Evolutionary conservation across 2,888 invertebrate genomes (phyloP).

Genomic region (Clitarchus hookeri): DNA sequence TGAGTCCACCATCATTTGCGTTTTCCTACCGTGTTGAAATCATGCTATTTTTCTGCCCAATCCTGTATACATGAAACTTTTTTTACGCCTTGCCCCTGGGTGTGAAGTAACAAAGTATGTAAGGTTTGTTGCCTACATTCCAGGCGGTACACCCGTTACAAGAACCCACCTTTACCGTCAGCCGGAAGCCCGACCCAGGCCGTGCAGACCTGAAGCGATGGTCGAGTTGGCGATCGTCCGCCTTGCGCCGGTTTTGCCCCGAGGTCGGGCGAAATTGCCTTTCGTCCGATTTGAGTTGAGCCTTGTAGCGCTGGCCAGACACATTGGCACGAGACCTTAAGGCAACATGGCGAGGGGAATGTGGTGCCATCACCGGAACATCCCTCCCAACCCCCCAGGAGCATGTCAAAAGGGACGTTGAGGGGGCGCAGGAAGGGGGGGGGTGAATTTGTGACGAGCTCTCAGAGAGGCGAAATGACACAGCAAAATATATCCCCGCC

Average conservation of each 20-base stretch:
- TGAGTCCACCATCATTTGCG: no score
- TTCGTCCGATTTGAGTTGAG: slow-evolving; percentile 25
- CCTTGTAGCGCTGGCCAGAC: not conserved
- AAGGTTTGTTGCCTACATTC: no score
- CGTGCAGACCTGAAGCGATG: no score
- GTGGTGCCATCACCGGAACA: not conserved
- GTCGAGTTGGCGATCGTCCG: not conserved
- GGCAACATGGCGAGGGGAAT: slow-evolving; percentile 20
- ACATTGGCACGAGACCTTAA: not conserved
- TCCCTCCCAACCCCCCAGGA: not conserved
- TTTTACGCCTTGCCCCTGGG: no score
- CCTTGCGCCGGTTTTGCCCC: not conserved
- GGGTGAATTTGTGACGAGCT: not conserved
- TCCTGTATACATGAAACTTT: no score
- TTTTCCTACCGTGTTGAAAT: no score
- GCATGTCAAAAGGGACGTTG: not conserved
- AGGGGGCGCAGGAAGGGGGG: not conserved
- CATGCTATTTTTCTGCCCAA: no score
- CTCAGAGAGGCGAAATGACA: slow-evolving; percentile 10
- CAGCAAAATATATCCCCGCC: not conserved
- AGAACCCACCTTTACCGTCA: no score
- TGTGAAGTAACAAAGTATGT: no score
- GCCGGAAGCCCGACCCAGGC: no score
- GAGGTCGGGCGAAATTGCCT: slow-evolving; percentile 15
- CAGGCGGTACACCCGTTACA: no score